Evolutionary conservation across 2,113 vertebrate genomes (phyloP).

Genomic region (Megaceryle torquata): DNA sequence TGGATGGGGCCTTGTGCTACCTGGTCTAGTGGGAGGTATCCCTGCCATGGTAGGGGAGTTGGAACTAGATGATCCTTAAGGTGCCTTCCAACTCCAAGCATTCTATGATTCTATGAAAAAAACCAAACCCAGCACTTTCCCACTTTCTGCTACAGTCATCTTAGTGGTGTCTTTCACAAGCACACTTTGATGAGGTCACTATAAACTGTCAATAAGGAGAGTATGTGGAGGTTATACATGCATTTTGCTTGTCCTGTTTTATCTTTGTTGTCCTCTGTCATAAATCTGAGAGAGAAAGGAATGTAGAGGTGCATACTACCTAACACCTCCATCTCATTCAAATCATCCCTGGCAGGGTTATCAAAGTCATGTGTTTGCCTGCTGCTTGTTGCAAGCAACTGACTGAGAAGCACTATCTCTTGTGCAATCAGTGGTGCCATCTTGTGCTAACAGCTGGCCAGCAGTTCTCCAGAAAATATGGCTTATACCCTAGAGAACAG

Average conservation of each 20-base stretch:
- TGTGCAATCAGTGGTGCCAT: neutral
- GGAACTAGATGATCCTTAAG: no score
- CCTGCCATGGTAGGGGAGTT: no score
- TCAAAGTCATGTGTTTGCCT: fast-evolving
- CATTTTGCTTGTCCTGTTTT: neutral
- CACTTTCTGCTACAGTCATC: neutral
- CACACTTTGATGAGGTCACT: neutral
- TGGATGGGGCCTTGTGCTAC: no score
- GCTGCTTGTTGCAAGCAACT: neutral
- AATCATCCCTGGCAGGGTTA: neutral
- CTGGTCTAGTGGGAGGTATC: no score
- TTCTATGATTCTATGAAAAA: no score
- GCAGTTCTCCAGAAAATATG: neutral
- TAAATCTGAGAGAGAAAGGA: neutral
- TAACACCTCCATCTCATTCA: neutral
- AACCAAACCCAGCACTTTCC: neutral
- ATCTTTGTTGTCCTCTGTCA: neutral
- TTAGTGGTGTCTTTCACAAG: neutral
- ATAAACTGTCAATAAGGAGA: neutral
- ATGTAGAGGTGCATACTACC: neutral
- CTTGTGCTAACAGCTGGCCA: neutral
- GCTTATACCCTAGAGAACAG: neutral
- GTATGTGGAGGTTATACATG: neutral
- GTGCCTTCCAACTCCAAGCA: no score
- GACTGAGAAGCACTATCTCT: neutral